phyloP scores from a whole-genome alignment of 2,113 vertebrate genomes.

The Sinocyclocheilus rhinocerous region DNA sequence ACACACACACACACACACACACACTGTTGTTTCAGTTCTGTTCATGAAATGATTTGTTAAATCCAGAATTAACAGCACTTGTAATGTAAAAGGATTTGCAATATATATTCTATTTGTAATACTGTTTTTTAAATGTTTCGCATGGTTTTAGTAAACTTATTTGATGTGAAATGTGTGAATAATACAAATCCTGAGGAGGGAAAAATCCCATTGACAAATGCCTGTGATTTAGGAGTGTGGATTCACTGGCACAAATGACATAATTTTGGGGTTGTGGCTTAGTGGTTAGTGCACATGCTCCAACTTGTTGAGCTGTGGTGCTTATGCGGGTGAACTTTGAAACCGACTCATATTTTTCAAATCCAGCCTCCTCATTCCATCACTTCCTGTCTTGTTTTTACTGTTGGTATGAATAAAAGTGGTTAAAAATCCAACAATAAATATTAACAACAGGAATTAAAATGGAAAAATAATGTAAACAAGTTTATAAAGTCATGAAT shows the following conservation, averaged over 20 bases:
- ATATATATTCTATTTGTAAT: background rate
- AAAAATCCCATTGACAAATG: background rate
- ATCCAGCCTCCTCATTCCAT: background rate
- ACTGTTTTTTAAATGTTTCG: background rate
- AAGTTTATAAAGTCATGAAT: background rate
- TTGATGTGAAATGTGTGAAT: background rate
- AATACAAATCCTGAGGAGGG: background rate
- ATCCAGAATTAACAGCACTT: background rate
- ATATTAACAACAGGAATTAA: background rate
- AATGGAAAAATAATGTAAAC: background rate
- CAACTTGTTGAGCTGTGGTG: background rate
- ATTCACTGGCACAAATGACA: background rate
- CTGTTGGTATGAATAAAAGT: background rate
- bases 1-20: background rate
- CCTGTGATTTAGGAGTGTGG: background rate
- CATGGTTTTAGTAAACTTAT: background rate
- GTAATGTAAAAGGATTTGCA: background rate
- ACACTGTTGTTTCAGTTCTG: constrained; percentile 18
- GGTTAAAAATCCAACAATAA: background rate
- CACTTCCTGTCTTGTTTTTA: background rate
- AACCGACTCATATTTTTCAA: too few species aligned
- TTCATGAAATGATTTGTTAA: background rate
- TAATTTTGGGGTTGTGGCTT: background rate
- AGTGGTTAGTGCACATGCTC: background rate
- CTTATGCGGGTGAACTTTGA: background rate